Base-by-base conservation (phyloP, 2,113 vertebrate species). In the Eidolon helvum region DNA sequence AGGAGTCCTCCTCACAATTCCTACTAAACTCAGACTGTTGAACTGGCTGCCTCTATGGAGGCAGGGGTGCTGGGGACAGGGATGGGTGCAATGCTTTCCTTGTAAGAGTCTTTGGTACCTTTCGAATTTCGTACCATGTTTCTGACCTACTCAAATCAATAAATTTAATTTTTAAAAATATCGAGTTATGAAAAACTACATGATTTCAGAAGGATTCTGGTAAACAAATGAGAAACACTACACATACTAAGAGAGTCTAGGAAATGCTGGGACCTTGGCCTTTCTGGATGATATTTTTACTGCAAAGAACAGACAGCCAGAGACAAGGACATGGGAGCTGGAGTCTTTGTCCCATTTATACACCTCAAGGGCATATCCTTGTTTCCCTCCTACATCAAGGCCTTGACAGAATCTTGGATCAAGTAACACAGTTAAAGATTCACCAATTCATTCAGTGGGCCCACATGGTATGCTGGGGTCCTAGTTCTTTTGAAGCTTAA, bases 401-500 rank as follows among this genome's bases (percentile, higher is more conserved):
- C 18, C 59, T 14, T 30, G 74, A 61, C 22, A 84, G 78, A 50
- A n/a, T 16, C 55, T 72, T 86, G 82, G 82, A 55, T 63, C 28
- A 72, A 14, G 38, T 61, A 53, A 65, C 50, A 4, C 18, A 22
- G 75, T 30, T 72, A 26, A 83, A 43, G 24, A 69, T 33, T 50
- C 33, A 61, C 21, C n/a, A 43, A 80, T 61, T 65, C 50, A 93
- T n/a, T 63, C 71, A 80, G 10, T 66, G 72, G 88, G 78, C 4
- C 59, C 43, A 77, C 24, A 40, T 0, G 0, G 22, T 33, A 8
- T 16, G 57, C 85, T 90, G 48, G 45, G 77, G 43, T 57, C 57
- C 24, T 35, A 3, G n/a, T 87, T 90, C 79, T 94, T 91, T 55
- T 91, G 72, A 96, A 95, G 88, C 57, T 80, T 45, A 79, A 69